These are phyloP conservation scores for Archilochus colubris DNA, from an alignment of 2,113 vertebrate species.

Conservation along the genomic window DNA sequence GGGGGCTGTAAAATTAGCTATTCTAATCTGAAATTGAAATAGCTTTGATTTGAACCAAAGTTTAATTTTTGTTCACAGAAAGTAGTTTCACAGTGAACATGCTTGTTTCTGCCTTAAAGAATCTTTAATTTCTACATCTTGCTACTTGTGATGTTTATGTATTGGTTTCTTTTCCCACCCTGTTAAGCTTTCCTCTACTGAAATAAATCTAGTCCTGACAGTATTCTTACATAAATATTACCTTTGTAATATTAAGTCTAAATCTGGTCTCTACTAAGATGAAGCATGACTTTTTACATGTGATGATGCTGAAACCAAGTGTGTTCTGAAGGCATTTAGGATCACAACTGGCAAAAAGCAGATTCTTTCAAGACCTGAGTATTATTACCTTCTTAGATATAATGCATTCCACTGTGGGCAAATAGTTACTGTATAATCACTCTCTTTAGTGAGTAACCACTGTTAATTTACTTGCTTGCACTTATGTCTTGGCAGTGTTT, in stretches of 20 bases:
- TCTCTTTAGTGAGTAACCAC: not conserved
- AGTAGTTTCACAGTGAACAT: not conserved
- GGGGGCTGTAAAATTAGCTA: not conserved
- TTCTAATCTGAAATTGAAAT: not conserved
- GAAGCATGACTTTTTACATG: slow-evolving; percentile 18
- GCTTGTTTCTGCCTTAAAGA: not conserved
- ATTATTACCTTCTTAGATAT: not conserved
- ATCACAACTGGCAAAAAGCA: slow-evolving; percentile 21
- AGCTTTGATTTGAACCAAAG: not conserved
- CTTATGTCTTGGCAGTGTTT: not conserved
- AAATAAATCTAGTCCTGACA: not conserved
- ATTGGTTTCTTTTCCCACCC: not conserved
- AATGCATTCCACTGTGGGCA: not conserved
- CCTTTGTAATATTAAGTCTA: not conserved
- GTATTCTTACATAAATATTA: not conserved
- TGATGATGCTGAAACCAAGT: not conserved
- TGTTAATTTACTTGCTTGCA: not conserved
- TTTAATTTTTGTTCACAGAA: not conserved
- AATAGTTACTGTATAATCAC: not conserved
- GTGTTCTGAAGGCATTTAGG: not conserved
- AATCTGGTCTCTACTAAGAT: not conserved
- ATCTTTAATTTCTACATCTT: not conserved
- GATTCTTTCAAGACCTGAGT: not conserved
- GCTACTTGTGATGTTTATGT: not conserved
- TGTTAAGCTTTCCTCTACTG: not conserved